These are phyloP conservation scores for Onthophagus sagittarius DNA, from an alignment of 2,888 invertebrate species.

Conservation along the genomic window DNA sequence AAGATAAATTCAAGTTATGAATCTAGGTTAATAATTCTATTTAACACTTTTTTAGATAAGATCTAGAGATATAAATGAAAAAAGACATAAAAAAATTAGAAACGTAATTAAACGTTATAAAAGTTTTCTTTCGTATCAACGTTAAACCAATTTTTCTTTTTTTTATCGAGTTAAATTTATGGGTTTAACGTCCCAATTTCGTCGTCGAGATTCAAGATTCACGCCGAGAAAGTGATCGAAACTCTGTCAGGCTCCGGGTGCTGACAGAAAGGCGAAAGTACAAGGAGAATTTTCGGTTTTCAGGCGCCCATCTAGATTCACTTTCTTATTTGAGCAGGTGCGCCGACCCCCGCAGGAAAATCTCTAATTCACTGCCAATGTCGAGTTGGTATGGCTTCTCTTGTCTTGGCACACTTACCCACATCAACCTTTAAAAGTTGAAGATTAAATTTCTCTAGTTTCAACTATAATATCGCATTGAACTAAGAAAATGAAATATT, in stretches of 20 bases:
- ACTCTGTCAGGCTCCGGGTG: slow-evolving; percentile 12
- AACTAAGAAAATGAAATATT: too few species aligned
- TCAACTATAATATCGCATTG: too few species aligned
- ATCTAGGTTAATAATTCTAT: too few species aligned
- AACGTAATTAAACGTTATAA: too few species aligned
- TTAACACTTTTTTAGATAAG: too few species aligned
- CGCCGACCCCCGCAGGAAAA: slow-evolving; percentile 15
- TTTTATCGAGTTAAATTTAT: slow-evolving; percentile 2
- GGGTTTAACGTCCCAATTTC: neutral
- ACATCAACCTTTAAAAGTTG: slow-evolving; percentile 11
- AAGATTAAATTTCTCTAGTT: neutral
- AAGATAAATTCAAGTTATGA: too few species aligned
- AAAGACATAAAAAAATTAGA: too few species aligned
- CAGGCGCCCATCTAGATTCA: slow-evolving; percentile 15
- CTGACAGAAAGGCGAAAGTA: slow-evolving; percentile 8
- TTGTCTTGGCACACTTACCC: slow-evolving; percentile 19
- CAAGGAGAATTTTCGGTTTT: slow-evolving; percentile 12
- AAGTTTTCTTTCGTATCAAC: neutral
- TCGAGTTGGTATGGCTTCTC: neutral
- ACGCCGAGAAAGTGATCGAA: slow-evolving; percentile 19
- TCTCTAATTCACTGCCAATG: slow-evolving; percentile 14
- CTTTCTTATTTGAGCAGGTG: slow-evolving; percentile 19
- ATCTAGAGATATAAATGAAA: too few species aligned
- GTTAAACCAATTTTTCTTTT: slow-evolving; percentile 2
- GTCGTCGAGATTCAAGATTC: neutral